Percentiles rank a stretch among this genome's conserved stretches.
These are phyloP conservation scores for Pseudobourletiella spinata DNA, from an alignment of 1,140 invertebrate species.

Conservation along the genomic window DNA sequence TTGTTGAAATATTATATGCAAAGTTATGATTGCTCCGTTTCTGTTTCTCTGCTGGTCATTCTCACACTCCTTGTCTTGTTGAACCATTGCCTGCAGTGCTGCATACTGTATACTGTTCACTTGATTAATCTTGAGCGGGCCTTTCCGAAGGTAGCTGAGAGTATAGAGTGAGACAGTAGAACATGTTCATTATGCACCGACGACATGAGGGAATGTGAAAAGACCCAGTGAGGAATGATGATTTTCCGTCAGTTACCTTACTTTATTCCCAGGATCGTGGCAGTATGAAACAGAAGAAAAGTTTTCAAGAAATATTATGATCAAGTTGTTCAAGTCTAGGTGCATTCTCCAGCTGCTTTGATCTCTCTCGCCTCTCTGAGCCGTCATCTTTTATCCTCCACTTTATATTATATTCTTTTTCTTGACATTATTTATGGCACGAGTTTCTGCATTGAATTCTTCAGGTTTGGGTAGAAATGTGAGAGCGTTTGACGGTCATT, in stretches of 20 bases:
- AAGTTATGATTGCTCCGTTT: constrained; percentile 1
- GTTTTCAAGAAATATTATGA: neutral
- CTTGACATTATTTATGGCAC: neutral
- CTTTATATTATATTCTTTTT: neutral
- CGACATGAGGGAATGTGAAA: neutral
- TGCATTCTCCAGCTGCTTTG: too few relatives aligned
- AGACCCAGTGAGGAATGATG: neutral
- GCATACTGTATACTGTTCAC: neutral
- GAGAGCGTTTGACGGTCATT: neutral
- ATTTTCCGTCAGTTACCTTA: neutral
- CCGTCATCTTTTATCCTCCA: neutral
- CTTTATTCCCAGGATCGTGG: neutral
- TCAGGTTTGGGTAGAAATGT: neutral
- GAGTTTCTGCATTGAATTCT: neutral
- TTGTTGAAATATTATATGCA: neutral
- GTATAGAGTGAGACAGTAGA: neutral
- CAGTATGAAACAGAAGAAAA: neutral
- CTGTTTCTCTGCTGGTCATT: neutral
- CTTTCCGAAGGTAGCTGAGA: neutral
- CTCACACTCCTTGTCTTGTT: constrained; percentile 6
- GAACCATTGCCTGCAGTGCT: too few relatives aligned
- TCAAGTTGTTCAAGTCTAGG: neutral
- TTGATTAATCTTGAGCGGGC: constrained; percentile 2
- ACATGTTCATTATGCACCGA: constrained; percentile 1
- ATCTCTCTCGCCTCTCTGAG: neutral